A percentile compares a stretch with the other conserved stretches of the same genome.
phyloP scores from a whole-genome alignment of 2,888 invertebrate genomes.

The Chesias legatella region DNA sequence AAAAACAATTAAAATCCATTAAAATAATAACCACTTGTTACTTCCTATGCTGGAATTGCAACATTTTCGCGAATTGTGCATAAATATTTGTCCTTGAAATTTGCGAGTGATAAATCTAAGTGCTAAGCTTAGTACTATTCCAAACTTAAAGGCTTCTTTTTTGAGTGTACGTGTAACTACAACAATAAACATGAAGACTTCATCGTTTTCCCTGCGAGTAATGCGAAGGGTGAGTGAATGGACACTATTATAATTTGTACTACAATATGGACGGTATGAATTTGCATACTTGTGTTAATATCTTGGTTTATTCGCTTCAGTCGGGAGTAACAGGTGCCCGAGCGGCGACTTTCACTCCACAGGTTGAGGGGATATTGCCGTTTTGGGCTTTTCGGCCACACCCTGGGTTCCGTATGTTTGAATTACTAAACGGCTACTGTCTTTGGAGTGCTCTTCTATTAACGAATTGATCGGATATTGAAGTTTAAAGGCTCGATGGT shows the following conservation, averaged over 20 bases:
- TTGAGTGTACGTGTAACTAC: conserved; percentile 36
- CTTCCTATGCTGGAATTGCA: conserved; percentile 9
- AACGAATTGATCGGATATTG: background rate
- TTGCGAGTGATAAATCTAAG: conserved; percentile 30
- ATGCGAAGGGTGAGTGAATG: conserved; percentile 86
- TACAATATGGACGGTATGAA: conserved; percentile 5
- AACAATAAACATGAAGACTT: conserved; percentile 86
- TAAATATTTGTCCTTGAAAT: conserved; percentile 24
- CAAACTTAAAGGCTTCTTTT: conserved; percentile 27
- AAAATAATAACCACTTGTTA: conserved; percentile 15
- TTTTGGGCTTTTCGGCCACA: conserved; percentile 23
- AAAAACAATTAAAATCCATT: conserved; percentile 34
- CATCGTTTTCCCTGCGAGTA: conserved; percentile 87
- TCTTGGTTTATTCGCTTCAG: background rate
- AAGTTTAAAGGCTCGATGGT: no score
- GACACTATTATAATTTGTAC: background rate
- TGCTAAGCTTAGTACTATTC: conserved; percentile 20
- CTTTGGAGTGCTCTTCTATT: no score
- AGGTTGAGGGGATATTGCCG: conserved; percentile 26
- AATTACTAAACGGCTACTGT: background rate
- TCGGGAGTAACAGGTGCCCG: conserved; percentile 30
- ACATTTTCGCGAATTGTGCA: background rate
- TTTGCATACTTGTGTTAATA: background rate
- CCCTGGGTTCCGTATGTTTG: conserved; percentile 17
- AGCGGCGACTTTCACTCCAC: conserved; percentile 24